Evolutionary conservation across 2,888 invertebrate species (phyloP), one percentile per base, ranked within the genome.

Genomic region (Macrosiphum euphorbiae): DNA sequence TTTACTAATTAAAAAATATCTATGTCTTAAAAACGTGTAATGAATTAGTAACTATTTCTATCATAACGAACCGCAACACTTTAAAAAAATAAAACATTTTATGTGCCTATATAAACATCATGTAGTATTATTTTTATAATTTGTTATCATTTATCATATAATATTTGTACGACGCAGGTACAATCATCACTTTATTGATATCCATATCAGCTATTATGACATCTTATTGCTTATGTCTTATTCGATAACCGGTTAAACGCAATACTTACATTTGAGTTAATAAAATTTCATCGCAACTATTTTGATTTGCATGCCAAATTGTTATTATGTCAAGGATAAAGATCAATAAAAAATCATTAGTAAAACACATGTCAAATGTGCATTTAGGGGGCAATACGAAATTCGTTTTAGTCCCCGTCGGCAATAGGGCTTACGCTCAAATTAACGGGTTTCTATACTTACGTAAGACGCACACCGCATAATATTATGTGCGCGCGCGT

Each of bases 361-460:
- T 78, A 78, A 78, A 78, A 78, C 78, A 78, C 78, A 20, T 35
- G 35, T 78, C 78, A 78, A 78, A 78, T 78, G 20, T 35, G 20
- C 11, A 35, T 78, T 78, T 78, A 78, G 78, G 78, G 78, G 35
- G 78, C 8, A 91, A 41, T 52, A 78, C 28, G 52, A 85, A 47
- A 85, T 52, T 85, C 24, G 20, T 55, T 44, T 55, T 26, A 20
- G 26, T 58, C 41, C 28, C 85, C 91, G n/a, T n/a, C 41, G 85
- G 55, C 85, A n/a, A 3, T n/a, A n/a, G 47, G 28, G 13, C 61
- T 55, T 44, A 41, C n/a, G 20, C 52, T 24, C 55, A 28, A 84
- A 41, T 47, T 13, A 91, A 91, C 91, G 86, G 47, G 91, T 91
- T 91, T 91, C 55, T n/a, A 47, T 35, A 41, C 58, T 91, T 91